Evolutionary conservation across 2,113 vertebrate genomes (phyloP), one percentile per base, ranked within the genome.

Genomic region (Poeciliopsis occidentalis): DNA sequence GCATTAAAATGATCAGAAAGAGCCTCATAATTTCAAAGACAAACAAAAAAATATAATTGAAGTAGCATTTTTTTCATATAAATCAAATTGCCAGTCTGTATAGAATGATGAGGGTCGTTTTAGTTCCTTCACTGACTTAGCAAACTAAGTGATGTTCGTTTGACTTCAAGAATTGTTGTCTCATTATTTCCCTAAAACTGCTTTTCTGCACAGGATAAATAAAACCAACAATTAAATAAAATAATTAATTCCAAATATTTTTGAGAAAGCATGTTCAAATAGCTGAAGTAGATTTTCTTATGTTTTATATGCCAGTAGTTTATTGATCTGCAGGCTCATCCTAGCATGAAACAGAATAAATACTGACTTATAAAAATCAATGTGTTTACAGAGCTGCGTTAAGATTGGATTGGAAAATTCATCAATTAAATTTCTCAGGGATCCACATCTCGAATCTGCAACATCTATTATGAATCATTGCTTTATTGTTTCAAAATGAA

Each of bases 291-390:
- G 10, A n/a, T 61, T n/a, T 70, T 39, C 60, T 71, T 26, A 22
- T 32, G 12, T 69, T 70, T 12, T 31, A 0, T 61, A 26, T 44
- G 60, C 10, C 47, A 57, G 19, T 47, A 44, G 30, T 70, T n/a
- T 19, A 60, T 60, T 70, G 24, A 70, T 22, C 68, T 27, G 51
- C 24, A 34, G 31, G 37, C 32, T 80, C 57, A 64, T 27, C 37
- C 41, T 11, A 15, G 67, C 60, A 60, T 73, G 69, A 69, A 70
- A 61, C 51, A 27, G 39, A 69, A 73, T 44, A 76, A 75, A 29
- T 71, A 12, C 19, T 2, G 7, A 41, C 29, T 71, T 67, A 60
- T 70, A 69, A 32, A 63, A 57, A 67, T 54, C 71, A 13, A 30
- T 68, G 24, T 69, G 70, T 76, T 60, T 73, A 26, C 12, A n/a